Evolutionary conservation across 1,140 invertebrate species (phyloP), one percentile per base, ranked within the genome.

Genomic region (Penaeus chinensis): DNA sequence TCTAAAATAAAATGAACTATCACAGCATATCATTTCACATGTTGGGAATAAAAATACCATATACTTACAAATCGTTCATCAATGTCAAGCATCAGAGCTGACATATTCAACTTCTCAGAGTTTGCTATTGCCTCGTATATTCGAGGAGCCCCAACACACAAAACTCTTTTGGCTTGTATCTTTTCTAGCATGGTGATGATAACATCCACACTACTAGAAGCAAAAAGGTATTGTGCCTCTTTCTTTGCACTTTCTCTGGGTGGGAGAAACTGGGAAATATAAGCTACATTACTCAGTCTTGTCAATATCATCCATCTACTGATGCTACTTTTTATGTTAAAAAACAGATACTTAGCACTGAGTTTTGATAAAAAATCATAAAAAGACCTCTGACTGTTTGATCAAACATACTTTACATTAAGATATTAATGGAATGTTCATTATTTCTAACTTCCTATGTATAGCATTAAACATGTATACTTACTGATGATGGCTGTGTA

Each of bases 211-310:
- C 85, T 87, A 13, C 65, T 60, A 11, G n/a, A 22, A 11, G 85
- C 18, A 74, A 87, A 87, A 18, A 87, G 47, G 69, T 87, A 87
- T 66, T 87, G 85, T 16, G 85, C 85, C 37, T 87, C 85, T 27
- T 74, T n/a, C 62, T 81, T 87, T 32, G 79, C 47, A 74, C 54
- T 82, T n/a, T 87, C 85, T 27, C 82, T 87, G 0, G 85, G 66
- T 16, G 79, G 65, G 5, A 87, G 42, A 19, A 87, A 62, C 85
- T 87, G 66, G 13, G 69, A 86, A 71, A 71, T 24, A 37, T 71
- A 24, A 27, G 62, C 32, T 24, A 5, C 18, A 22, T 77, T 37
- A 42, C 24, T 27, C 20, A 42, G 20, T 71, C 66, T 19, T 20
- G 20, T 20, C 24, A 79, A 54, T 27, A 79, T 22, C 19, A 82